A percentile compares a stretch with the other conserved stretches of the same genome.
phyloP scores from a whole-genome alignment of 2,888 invertebrate genomes.

The Neoitamus cyanurus region DNA sequence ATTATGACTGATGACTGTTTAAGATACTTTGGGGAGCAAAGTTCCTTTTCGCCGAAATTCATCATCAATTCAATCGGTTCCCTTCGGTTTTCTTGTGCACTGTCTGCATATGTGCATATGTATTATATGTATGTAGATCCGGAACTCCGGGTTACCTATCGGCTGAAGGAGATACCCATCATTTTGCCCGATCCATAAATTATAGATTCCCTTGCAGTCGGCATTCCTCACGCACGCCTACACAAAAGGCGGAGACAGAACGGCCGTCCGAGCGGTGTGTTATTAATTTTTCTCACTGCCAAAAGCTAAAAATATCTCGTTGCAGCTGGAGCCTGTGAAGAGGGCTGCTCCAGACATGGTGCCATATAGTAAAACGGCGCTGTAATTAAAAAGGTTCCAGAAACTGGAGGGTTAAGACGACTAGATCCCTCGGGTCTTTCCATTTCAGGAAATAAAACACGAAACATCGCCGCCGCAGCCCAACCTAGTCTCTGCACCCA shows the following conservation, averaged over 20 bases:
- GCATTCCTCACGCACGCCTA: background rate
- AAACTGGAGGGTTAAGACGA: background rate
- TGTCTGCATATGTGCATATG: no score
- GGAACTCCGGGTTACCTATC: background rate
- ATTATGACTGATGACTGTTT: background rate
- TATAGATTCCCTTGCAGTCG: background rate
- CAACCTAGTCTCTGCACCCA: background rate
- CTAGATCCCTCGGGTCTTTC: background rate
- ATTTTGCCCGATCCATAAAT: background rate
- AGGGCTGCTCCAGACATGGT: background rate
- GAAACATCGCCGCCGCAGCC: background rate
- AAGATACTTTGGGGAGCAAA: background rate
- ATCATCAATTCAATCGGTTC: background rate
- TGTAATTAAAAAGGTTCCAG: conserved; percentile 24
- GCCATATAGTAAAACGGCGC: background rate
- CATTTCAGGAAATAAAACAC: background rate
- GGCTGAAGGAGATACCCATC: background rate
- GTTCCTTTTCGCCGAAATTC: background rate
- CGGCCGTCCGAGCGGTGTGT: background rate
- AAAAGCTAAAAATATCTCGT: conserved; percentile 11
- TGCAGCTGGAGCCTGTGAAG: background rate
- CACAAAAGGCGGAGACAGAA: background rate
- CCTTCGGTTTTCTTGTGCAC: background rate
- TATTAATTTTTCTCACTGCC: conserved; percentile 7
- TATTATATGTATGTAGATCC: no score